Conservation (phyloP, 2,888 invertebrate genomes). For the Lasioglossum pauxillum region DNA sequence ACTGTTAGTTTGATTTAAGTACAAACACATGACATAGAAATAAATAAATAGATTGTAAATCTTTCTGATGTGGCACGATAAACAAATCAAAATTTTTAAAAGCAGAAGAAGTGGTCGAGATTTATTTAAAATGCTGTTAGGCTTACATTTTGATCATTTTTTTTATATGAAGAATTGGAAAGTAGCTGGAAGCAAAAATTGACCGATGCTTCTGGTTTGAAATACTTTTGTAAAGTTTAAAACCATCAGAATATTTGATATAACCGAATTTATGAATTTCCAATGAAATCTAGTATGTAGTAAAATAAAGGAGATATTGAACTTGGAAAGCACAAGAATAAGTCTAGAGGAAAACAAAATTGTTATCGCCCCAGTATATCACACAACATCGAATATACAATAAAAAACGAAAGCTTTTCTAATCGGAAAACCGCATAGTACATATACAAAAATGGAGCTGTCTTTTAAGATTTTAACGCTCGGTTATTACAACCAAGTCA, state of each 20-base stretch:
- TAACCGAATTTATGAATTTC: not conserved
- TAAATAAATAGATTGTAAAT: conserved; percentile 1
- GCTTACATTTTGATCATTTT: not conserved
- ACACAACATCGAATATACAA: conserved; percentile 45
- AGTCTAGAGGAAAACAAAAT: not conserved
- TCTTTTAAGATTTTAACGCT: conserved; percentile 15
- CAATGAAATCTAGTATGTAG: not conserved
- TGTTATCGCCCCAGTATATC: conserved; percentile 31
- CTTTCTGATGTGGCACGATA: not conserved
- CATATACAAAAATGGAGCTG: conserved; percentile 34
- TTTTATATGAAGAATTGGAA: not conserved
- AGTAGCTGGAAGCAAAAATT: not conserved
- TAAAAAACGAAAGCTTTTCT: conserved; percentile 40
- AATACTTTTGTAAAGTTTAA: not conserved
- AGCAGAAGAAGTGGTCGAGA: not conserved
- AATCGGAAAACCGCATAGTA: conserved; percentile 18
- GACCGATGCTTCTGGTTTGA: not conserved
- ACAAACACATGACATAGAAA: conserved; percentile 46
- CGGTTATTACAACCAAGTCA: conserved; percentile 55
- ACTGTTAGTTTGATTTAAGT: conserved; percentile 59
- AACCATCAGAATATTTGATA: not conserved
- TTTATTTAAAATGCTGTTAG: not conserved
- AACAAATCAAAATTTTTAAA: not conserved
- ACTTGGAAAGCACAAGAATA: not conserved
- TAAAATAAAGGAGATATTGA: not conserved